Conservation (phyloP, 2,888 invertebrate species). For the Listrodromus nycthemerus region DNA sequence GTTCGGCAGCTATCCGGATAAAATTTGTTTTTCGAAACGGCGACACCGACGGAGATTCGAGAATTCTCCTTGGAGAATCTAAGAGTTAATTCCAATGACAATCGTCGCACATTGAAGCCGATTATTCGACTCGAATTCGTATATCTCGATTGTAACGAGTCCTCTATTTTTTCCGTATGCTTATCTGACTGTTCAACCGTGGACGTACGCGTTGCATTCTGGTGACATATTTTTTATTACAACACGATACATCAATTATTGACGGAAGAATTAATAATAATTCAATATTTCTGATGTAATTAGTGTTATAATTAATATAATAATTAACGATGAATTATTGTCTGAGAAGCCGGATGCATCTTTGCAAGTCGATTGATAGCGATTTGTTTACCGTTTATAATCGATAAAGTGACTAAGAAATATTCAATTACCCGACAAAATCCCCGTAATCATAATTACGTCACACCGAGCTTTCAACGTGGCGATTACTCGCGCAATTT, state of each 20-base stretch:
- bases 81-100: neutral
- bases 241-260: too few species aligned
- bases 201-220: neutral
- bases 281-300: too few species aligned
- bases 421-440: neutral
- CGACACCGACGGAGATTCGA: neutral
- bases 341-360: too few species aligned
- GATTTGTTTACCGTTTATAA: neutral
- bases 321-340: too few species aligned
- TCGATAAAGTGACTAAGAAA: neutral
- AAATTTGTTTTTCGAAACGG: slow-evolving; percentile 11
- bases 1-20: neutral
- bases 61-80: slow-evolving; percentile 2
- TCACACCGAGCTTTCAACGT: too few species aligned
- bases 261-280: too few species aligned
- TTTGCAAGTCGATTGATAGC: neutral
- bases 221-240: too few species aligned
- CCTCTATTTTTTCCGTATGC: slow-evolving; percentile 1
- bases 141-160: neutral
- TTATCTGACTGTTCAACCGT: neutral
- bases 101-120: neutral
- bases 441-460: neutral
- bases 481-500: too few species aligned
- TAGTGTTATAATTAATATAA: too few species aligned
- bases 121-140: neutral